Base-by-base conservation (phyloP, 2,113 vertebrate species). In the Bubo blakistoni region DNA sequence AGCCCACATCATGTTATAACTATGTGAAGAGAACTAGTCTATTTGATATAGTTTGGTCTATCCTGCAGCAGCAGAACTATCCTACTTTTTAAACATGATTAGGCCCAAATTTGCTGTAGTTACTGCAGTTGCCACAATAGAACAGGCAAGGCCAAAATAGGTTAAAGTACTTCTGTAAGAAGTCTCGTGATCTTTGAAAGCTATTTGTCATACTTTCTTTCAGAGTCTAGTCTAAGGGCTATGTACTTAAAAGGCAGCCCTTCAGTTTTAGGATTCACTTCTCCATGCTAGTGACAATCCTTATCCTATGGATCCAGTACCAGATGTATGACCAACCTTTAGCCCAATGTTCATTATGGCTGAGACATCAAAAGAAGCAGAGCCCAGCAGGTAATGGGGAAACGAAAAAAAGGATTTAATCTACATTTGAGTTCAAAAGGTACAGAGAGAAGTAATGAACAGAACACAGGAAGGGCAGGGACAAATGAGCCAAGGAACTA, bases 391-490 rank as follows among this genome's bases (percentile, higher is more conserved):
- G 91, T 34, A 65, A 40, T 16, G 46, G 72, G 58, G 79, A 86
- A 58, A 69, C 57, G 44, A 34, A 25, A 67, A 51, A 63, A 30
- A 18, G 46, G 36, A 76, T 87, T 93, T 47, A 69, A 89, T 62
- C 72, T 34, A 81, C 77, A 16, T 30, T 59, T 13, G 16, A 32
- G 73, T 62, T 81, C 84, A 69, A 70, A 59, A 89, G 63, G 62
- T 40, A 49, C 55, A 79, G 57, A n/a, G 44, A 51, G 78, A 66
- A 76, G 78, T 40, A 95, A 59, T 34, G 38, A 91, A 30, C n/a
- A 88, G 84, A 66, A 24, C 49, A 74, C 86, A 82, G 70, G 88
- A 95, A 94, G 82, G 86, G 77, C 96, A 94, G 85, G 86, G 70
- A 70, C 32, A 57, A 74, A 63, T 2, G 44, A 94, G 87, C 77